phyloP scores from a whole-genome alignment of 2,888 invertebrate genomes.

The Cosmia pyralina region DNA sequence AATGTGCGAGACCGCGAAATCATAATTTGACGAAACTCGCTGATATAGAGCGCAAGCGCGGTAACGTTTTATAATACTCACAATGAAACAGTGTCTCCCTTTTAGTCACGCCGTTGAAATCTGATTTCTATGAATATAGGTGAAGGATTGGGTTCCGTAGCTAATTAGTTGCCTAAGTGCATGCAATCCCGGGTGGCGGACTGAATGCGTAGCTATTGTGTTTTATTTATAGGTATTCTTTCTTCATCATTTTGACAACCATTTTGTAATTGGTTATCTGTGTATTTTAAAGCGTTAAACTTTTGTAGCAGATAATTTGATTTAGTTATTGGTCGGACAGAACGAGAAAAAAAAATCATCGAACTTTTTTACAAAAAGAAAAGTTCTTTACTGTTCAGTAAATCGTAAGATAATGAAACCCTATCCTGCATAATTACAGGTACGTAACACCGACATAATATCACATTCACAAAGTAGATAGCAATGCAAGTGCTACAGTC shows the following conservation, averaged over 20 bases:
- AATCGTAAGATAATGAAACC: slow-evolving; percentile 24
- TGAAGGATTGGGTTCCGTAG: slow-evolving; percentile 63
- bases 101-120: slow-evolving; percentile 78
- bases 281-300: slow-evolving; percentile 7
- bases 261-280: slow-evolving; percentile 40
- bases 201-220: slow-evolving; percentile 43
- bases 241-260: slow-evolving; percentile 29
- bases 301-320: slow-evolving; percentile 8
- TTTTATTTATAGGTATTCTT: slow-evolving; percentile 55
- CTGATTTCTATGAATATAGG: slow-evolving; percentile 62
- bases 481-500: slow-evolving; percentile 32
- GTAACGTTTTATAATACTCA: slow-evolving; percentile 69
- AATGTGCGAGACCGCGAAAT: slow-evolving; percentile 76
- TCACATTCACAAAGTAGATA: slow-evolving; percentile 39
- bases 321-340: not conserved
- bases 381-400: not conserved
- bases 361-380: not conserved
- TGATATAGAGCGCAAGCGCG: slow-evolving; percentile 67
- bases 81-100: slow-evolving; percentile 68
- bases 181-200: slow-evolving; percentile 48
- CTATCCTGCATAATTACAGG: slow-evolving; percentile 5
- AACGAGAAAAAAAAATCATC: not conserved
- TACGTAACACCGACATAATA: slow-evolving; percentile 43
- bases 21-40: slow-evolving; percentile 79
- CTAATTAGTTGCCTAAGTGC: slow-evolving; percentile 53